These are phyloP conservation scores for Abramis brama DNA, from an alignment of 2,113 vertebrate species.

Conservation along the genomic window DNA sequence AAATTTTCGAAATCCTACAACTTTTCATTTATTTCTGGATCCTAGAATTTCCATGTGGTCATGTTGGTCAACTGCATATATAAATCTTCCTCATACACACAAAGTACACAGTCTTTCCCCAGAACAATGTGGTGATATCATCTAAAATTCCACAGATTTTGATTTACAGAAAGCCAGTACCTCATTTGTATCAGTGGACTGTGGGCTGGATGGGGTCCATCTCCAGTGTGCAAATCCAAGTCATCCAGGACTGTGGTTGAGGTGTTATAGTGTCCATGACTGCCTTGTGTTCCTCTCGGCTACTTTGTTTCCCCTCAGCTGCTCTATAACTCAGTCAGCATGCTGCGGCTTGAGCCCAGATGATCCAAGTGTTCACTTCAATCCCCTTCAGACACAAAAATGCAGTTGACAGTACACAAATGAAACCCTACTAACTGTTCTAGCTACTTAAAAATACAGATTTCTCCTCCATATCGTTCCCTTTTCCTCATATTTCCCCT, in stretches of 20 bases:
- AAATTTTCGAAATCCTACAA: neutral
- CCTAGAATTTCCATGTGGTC: neutral
- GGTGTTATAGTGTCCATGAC: conserved; percentile 73
- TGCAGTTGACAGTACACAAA: conserved; percentile 6
- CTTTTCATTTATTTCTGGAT: neutral
- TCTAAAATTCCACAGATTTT: neutral
- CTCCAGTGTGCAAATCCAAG: conserved; percentile 71
- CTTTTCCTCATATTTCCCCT: conserved; percentile 61
- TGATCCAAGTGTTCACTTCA: conserved; percentile 31
- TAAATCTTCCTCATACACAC: neutral
- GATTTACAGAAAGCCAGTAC: conserved; percentile 57
- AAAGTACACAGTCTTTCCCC: neutral
- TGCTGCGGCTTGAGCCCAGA: conserved; percentile 32
- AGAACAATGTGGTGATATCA: neutral
- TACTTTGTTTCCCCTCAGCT: conserved; percentile 57
- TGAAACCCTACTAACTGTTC: conserved; percentile 63
- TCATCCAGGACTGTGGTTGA: conserved; percentile 67
- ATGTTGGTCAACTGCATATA: neutral
- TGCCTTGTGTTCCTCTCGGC: conserved; percentile 71
- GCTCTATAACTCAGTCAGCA: conserved; percentile 17
- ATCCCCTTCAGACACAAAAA: conserved; percentile 49
- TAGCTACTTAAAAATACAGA: conserved; percentile 72
- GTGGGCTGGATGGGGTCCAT: conserved; percentile 67
- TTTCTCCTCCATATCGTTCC: conserved; percentile 61
- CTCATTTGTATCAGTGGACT: conserved; percentile 70